Percentiles rank a stretch among this genome's conserved stretches.
Evolutionary conservation across 2,113 vertebrate species (phyloP).

Genomic region (Acanthochromis polyacanthus): DNA sequence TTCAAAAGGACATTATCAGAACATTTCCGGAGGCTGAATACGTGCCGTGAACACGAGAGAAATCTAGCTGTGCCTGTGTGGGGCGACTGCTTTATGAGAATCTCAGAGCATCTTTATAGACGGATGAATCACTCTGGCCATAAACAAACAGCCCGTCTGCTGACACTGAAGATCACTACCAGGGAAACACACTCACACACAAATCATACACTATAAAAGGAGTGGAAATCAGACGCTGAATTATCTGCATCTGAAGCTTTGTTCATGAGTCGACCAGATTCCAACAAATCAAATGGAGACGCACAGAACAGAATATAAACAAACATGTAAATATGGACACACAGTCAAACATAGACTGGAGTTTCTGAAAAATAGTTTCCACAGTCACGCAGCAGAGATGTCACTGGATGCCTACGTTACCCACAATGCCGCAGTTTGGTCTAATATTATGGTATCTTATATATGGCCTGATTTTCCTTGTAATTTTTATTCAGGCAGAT

Average conservation of each 20-base stretch:
- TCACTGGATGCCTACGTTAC: too few species aligned
- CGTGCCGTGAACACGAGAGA: conserved; percentile 5
- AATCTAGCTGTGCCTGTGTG: background rate
- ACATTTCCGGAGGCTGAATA: background rate
- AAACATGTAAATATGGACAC: conserved; percentile 8
- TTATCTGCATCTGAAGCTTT: conserved; percentile 34
- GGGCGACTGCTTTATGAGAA: background rate
- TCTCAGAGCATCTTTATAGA: conserved; percentile 29
- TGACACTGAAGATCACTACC: conserved; percentile 6
- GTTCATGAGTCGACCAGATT: conserved; percentile 9
- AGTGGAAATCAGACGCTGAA: conserved; percentile 47
- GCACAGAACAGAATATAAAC: background rate
- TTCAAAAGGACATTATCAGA: too few species aligned
- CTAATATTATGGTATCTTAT: too few species aligned
- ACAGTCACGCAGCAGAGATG: too few species aligned
- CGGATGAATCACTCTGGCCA: conserved; percentile 42
- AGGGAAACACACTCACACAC: conserved; percentile 22
- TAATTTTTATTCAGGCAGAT: too few species aligned
- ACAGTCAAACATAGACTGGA: too few species aligned
- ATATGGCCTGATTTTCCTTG: too few species aligned
- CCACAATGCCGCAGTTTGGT: too few species aligned
- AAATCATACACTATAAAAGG: conserved; percentile 52
- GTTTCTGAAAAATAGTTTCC: too few species aligned
- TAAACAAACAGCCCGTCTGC: conserved; percentile 63
- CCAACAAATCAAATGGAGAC: background rate